phyloP scores from a whole-genome alignment of 1,140 invertebrate genomes.

The Apis dorsata region DNA sequence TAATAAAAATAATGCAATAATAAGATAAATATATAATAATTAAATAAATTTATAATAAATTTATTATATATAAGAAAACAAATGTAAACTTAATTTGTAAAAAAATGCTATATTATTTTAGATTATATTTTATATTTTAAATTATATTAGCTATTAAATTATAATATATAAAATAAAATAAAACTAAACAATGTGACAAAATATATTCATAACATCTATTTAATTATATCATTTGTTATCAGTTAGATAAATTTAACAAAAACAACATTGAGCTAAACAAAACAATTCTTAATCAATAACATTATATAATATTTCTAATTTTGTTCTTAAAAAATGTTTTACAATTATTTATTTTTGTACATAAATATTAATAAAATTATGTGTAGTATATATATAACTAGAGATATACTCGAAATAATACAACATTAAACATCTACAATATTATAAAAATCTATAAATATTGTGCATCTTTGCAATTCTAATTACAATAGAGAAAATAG shows the following conservation, averaged over 20 bases:
- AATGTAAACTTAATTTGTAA: neutral
- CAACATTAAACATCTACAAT: slow-evolving; percentile 43
- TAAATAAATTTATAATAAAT: slow-evolving; percentile 6
- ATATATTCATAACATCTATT: slow-evolving; percentile 33
- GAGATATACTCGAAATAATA: slow-evolving; percentile 50
- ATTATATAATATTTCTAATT: slow-evolving; percentile 54
- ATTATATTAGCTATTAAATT: neutral
- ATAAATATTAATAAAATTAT: slow-evolving; percentile 60
- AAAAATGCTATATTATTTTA: neutral
- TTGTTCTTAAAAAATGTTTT: slow-evolving; percentile 58
- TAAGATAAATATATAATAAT: neutral
- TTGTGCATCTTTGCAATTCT: slow-evolving; percentile 51
- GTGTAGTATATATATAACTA: slow-evolving; percentile 29
- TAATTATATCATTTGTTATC: slow-evolving; percentile 20
- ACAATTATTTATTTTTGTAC: slow-evolving; percentile 55
- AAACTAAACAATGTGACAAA: neutral
- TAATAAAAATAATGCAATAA: neutral
- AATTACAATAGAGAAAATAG: slow-evolving; percentile 46
- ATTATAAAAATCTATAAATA: slow-evolving; percentile 51
- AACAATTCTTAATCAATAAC: slow-evolving; percentile 61
- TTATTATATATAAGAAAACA: neutral
- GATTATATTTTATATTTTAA: neutral
- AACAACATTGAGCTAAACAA: slow-evolving; percentile 48
- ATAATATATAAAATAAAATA: slow-evolving; percentile 14
- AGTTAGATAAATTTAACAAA: slow-evolving; percentile 43